Evolutionary conservation across 2,888 invertebrate genomes (phyloP).

Genomic region (Drosophila peninsularis): DNA sequence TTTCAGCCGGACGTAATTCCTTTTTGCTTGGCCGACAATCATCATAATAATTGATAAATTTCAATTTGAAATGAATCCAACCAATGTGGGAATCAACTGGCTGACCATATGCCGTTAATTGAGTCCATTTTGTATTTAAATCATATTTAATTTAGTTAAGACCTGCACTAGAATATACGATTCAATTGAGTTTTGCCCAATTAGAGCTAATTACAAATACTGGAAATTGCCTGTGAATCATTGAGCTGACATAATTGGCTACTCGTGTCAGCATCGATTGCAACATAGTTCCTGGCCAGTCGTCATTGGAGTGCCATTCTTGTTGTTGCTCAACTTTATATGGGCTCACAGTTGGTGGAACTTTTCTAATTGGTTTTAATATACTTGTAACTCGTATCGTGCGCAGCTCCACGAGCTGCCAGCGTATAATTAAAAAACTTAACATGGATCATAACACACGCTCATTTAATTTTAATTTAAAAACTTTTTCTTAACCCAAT

Average conservation of each 20-base stretch:
- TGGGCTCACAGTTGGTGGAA: background rate
- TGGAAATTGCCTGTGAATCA: background rate
- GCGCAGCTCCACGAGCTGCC: background rate
- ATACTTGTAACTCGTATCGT: background rate
- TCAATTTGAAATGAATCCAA: constrained; percentile 1
- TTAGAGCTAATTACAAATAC: background rate
- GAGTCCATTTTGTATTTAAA: background rate
- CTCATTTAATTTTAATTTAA: constrained; percentile 5
- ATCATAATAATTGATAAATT: constrained; percentile 5
- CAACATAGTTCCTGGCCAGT: background rate
- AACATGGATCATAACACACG: background rate
- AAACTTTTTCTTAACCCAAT: constrained; percentile 8
- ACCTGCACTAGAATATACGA: background rate
- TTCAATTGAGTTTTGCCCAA: background rate
- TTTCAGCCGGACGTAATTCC: constrained; percentile 6
- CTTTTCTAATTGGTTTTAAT: background rate
- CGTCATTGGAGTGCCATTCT: background rate
- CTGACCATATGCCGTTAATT: constrained; percentile 4
- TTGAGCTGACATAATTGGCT: background rate
- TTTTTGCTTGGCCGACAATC: background rate
- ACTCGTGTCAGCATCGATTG: background rate
- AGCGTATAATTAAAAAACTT: constrained; percentile 10
- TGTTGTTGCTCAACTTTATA: background rate
- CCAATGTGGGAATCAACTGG: constrained; percentile 5
- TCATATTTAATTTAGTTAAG: constrained; percentile 1